Conservation (phyloP, 2,888 invertebrate species). For the Mimachlamys varia region DNA sequence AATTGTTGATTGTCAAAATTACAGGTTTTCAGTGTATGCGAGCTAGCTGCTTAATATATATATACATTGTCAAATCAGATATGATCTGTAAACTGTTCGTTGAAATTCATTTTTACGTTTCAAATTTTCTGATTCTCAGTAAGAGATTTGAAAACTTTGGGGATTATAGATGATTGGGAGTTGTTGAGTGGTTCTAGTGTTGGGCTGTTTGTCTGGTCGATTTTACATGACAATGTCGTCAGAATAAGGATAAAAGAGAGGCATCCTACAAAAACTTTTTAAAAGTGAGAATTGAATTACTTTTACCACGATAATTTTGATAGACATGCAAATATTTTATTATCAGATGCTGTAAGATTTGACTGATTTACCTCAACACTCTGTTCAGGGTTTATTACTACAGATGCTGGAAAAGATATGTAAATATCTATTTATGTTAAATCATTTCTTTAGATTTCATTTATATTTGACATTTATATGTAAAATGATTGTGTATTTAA, state of each 20-base stretch:
- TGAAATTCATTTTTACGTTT: not conserved
- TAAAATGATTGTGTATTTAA: too few species aligned
- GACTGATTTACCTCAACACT: not conserved
- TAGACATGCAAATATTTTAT: not conserved
- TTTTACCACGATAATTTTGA: not conserved
- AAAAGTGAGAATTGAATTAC: not conserved
- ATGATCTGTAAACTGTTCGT: not conserved
- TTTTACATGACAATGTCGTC: not conserved
- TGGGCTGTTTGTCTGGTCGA: not conserved
- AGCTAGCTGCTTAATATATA: too few species aligned
- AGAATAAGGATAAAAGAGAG: not conserved
- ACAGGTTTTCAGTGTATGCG: too few species aligned
- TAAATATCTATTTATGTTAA: not conserved
- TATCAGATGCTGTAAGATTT: not conserved
- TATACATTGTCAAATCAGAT: too few species aligned
- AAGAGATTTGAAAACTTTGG: not conserved
- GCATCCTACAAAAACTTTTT: not conserved
- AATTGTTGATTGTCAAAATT: not conserved
- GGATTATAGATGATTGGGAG: not conserved
- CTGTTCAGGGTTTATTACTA: not conserved
- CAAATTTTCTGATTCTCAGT: not conserved
- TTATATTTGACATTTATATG: too few species aligned
- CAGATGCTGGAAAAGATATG: not conserved
- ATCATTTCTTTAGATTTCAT: not conserved
- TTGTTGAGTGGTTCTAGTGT: not conserved